Evolutionary conservation across 2,797 vertebrate species (phyloP).

Genomic region (Anableps anableps): DNA sequence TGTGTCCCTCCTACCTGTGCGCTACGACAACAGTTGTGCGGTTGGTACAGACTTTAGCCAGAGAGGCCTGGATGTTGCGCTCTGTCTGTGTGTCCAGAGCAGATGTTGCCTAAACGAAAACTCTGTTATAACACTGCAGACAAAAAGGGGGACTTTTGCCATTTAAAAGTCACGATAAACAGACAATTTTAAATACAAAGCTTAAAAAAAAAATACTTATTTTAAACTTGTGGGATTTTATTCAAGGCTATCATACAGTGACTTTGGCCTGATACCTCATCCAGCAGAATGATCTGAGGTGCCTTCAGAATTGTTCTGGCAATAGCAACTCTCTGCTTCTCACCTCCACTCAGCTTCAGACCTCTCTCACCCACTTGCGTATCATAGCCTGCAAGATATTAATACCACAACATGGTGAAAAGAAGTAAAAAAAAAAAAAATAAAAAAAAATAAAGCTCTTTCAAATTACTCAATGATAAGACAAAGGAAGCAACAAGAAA

Average conservation of each 20-base stretch:
- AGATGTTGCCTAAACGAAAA: slow-evolving; percentile 87
- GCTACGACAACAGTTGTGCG: slow-evolving; percentile 93
- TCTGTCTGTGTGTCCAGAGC: slow-evolving; percentile 95
- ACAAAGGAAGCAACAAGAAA: background rate
- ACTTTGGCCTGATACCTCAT: slow-evolving; percentile 85
- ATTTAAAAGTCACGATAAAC: no score
- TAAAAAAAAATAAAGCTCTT: background rate
- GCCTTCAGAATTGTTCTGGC: slow-evolving; percentile 96
- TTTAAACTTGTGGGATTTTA: background rate
- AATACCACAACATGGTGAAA: background rate
- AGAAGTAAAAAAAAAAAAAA: background rate
- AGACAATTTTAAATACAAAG: no score
- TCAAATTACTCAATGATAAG: background rate
- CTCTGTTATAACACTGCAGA: background rate
- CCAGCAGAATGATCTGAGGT: slow-evolving; percentile 91
- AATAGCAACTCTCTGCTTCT: slow-evolving; percentile 96
- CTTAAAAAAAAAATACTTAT: no score
- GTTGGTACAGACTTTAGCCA: slow-evolving; percentile 90
- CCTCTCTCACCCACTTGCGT: slow-evolving; percentile 94
- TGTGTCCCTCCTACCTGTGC: slow-evolving; percentile 84
- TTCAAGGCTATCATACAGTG: background rate
- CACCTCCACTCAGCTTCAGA: slow-evolving; percentile 95
- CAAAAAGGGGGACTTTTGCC: background rate
- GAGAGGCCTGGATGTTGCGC: slow-evolving; percentile 94
- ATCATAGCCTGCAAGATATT: slow-evolving; percentile 83